A percentile compares a stretch with the other conserved stretches of the same genome.
phyloP scores from a whole-genome alignment of 2,113 vertebrate species.

The Nyctibius bracteatus region DNA sequence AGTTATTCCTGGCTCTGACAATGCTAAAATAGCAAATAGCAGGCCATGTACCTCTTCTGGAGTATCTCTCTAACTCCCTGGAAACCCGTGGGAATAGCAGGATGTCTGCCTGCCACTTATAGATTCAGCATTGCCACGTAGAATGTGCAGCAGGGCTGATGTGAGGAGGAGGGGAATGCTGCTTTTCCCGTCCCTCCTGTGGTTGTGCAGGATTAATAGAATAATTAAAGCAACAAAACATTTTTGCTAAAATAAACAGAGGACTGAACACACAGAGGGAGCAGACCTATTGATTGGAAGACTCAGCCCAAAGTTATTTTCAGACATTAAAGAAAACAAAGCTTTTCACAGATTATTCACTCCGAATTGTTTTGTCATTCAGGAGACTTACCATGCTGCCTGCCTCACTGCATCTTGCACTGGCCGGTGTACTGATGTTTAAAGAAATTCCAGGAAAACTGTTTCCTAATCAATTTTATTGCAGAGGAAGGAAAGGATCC shows the following conservation, averaged over 20 bases:
- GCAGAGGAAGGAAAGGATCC: background rate
- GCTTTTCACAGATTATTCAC: background rate
- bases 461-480: background rate
- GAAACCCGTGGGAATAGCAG: background rate
- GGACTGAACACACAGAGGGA: background rate
- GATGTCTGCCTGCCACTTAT: background rate
- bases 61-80: background rate
- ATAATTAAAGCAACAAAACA: background rate
- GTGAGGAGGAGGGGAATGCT: background rate
- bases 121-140: background rate
- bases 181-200: background rate
- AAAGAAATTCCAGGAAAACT: background rate
- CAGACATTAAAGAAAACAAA: background rate
- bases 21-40: background rate
- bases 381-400: background rate
- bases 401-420: background rate
- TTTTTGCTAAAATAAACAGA: background rate
- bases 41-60: background rate
- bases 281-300: background rate
- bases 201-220: background rate
- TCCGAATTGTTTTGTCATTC: background rate
- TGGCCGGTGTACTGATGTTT: background rate
- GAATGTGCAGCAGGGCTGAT: background rate
- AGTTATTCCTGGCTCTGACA: background rate
- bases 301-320: background rate